Percentiles rank a stretch among this genome's conserved stretches.
These are phyloP conservation scores for Axinella damicornis DNA, from an alignment of 37 sponge, comb jelly and placozoan genomes.

Conservation along the genomic window DNA sequence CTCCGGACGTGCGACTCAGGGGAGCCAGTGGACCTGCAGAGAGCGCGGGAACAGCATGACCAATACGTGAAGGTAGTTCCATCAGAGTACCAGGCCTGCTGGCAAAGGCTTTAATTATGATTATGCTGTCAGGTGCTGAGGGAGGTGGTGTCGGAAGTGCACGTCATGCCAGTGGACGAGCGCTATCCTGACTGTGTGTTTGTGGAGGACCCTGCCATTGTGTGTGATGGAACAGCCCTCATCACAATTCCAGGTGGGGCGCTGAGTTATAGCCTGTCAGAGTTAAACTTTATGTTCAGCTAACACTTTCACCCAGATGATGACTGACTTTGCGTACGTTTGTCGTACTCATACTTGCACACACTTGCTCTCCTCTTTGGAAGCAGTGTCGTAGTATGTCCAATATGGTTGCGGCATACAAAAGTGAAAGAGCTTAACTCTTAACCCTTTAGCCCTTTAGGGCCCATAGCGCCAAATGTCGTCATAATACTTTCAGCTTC, in stretches of 20 bases:
- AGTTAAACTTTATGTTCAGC: no score
- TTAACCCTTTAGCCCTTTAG: no score
- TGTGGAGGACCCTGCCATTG: constrained; percentile 88
- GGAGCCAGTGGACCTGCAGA: constrained; percentile 61
- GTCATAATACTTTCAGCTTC: no score
- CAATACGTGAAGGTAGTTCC: constrained; percentile 53
- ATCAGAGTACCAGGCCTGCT: not conserved
- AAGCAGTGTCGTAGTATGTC: no score
- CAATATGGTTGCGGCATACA: no score
- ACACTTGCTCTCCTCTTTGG: no score
- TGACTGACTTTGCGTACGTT: no score
- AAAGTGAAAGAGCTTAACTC: no score
- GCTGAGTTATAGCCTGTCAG: no score
- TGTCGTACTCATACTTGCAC: no score
- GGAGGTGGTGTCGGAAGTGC: constrained; percentile 20
- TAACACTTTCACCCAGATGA: no score
- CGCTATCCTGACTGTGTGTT: constrained; percentile 87
- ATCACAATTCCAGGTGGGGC: constrained; percentile 50
- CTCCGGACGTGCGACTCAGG: constrained; percentile 36
- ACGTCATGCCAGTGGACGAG: constrained; percentile 72
- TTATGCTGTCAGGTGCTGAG: not conserved
- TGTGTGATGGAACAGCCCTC: constrained; percentile 70
- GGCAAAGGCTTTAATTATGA: not conserved
- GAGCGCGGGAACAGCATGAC: constrained; percentile 69
- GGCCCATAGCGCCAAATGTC: no score